Conservation (phyloP, 1,140 invertebrate genomes). For the Eciton burchellii region DNA sequence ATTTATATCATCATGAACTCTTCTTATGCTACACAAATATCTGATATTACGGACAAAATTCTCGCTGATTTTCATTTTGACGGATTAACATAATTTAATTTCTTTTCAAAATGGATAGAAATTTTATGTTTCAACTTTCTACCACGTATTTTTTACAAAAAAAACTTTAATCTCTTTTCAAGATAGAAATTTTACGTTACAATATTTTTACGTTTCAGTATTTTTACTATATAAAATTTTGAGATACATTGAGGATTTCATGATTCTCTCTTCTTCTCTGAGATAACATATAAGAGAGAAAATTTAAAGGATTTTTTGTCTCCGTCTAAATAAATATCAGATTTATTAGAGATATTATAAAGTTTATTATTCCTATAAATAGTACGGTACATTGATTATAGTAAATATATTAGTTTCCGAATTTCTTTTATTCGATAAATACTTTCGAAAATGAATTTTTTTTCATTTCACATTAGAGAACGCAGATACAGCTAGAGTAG, state of each 20-base stretch:
- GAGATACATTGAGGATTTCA: not conserved
- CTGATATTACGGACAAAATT: slow-evolving; percentile 1
- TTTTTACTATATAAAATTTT: slow-evolving; percentile 9
- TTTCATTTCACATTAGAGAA: not conserved
- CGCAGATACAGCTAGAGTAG: too few species aligned
- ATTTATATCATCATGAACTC: not conserved
- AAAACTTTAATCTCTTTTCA: not conserved
- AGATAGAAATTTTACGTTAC: not conserved
- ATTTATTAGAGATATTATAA: not conserved
- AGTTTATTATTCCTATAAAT: not conserved
- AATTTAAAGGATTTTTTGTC: not conserved
- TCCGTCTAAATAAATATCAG: not conserved
- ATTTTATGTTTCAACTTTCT: not conserved
- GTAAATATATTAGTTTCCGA: not conserved
- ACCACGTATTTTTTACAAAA: too few species aligned
- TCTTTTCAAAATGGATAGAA: not conserved
- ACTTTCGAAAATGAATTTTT: slow-evolving; percentile 11
- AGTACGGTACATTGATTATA: not conserved
- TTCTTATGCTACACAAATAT: not conserved
- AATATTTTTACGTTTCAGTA: too few species aligned
- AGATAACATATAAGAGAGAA: not conserved
- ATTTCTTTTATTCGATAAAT: not conserved
- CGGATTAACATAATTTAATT: not conserved
- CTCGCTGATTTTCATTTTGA: not conserved
- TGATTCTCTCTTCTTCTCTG: too few species aligned